These are phyloP conservation scores for Drosophila mauritiana DNA, from an alignment of 1,140 invertebrate genomes.

Conservation along the genomic window DNA sequence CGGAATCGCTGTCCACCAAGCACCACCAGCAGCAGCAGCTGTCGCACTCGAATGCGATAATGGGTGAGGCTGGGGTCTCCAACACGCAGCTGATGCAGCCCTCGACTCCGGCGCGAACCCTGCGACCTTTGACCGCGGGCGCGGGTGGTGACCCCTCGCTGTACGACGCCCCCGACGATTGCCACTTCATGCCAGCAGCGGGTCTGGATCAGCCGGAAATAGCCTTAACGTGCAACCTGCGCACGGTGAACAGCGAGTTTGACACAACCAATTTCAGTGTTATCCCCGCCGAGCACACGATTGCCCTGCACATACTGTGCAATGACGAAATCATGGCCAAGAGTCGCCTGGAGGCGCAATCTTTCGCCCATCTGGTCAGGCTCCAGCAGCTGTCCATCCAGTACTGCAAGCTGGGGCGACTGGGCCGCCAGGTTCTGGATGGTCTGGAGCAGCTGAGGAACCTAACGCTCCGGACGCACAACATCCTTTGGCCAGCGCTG, in stretches of 20 bases:
- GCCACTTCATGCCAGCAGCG: conserved; percentile 84
- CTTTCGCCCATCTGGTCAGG: conserved; percentile 91
- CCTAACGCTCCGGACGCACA: conserved; percentile 92
- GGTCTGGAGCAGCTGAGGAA: conserved; percentile 91
- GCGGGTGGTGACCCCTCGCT: conserved; percentile 55
- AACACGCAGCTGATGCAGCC: conserved; percentile 69
- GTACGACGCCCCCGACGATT: conserved; percentile 93
- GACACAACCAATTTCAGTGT: conserved; percentile 95
- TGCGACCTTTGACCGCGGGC: conserved; percentile 46
- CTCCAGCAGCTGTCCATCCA: conserved; percentile 92
- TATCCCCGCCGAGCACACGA: conserved; percentile 93
- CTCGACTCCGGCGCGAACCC: conserved; percentile 51
- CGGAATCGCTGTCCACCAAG: conserved; percentile 38
- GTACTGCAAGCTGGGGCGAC: conserved; percentile 92
- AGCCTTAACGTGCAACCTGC: conserved; percentile 90
- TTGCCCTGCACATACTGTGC: conserved; percentile 91
- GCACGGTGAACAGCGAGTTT: conserved; percentile 92
- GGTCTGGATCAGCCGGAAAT: conserved; percentile 87
- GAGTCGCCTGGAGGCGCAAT: conserved; percentile 90
- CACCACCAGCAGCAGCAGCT: conserved; percentile 63
- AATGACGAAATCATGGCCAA: conserved; percentile 90
- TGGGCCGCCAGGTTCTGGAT: conserved; percentile 90
- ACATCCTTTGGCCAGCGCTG: conserved; percentile 91
- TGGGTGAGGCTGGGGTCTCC: conserved; percentile 79
- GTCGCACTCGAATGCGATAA: conserved; percentile 78